Percentiles rank a stretch among this genome's conserved stretches.
These are phyloP conservation scores for Serinus canaria DNA, from an alignment of 2,113 vertebrate species.

Conservation along the genomic window DNA sequence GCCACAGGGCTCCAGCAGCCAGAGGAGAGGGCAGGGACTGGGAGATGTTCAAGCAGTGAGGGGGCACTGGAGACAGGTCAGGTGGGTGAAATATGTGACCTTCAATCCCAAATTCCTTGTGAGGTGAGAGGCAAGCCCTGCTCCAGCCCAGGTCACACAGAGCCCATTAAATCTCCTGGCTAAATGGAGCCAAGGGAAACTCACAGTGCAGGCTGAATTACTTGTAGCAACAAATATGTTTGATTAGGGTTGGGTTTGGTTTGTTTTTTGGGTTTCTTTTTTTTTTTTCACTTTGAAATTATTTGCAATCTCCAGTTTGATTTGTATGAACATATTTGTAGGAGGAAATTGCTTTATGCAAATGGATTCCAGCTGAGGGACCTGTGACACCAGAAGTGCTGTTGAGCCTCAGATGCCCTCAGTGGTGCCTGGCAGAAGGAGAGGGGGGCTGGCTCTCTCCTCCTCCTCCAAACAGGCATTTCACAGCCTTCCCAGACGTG, in stretches of 20 bases:
- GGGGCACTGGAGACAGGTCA: background rate
- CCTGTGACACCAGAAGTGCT: constrained; percentile 19
- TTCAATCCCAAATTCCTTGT: background rate
- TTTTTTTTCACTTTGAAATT: background rate
- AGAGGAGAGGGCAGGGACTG: background rate
- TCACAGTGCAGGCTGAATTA: background rate
- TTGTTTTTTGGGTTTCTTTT: no score
- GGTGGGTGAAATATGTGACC: background rate
- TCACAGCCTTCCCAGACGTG: background rate
- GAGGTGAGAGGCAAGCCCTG: background rate
- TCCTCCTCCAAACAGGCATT: background rate
- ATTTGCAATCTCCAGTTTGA: constrained; percentile 21
- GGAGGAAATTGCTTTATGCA: constrained; percentile 60
- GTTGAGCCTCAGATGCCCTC: constrained; percentile 22
- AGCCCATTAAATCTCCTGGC: background rate
- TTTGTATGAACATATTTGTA: constrained; percentile 36
- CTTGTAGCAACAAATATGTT: background rate
- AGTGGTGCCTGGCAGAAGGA: background rate
- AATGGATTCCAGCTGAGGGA: constrained; percentile 37
- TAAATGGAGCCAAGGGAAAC: background rate
- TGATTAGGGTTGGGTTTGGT: background rate
- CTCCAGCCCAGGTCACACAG: background rate
- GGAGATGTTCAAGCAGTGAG: background rate
- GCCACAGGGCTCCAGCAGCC: background rate
- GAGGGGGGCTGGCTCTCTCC: background rate